phyloP scores from a whole-genome alignment of 2,113 vertebrate species.

The Loxodonta africana region DNA sequence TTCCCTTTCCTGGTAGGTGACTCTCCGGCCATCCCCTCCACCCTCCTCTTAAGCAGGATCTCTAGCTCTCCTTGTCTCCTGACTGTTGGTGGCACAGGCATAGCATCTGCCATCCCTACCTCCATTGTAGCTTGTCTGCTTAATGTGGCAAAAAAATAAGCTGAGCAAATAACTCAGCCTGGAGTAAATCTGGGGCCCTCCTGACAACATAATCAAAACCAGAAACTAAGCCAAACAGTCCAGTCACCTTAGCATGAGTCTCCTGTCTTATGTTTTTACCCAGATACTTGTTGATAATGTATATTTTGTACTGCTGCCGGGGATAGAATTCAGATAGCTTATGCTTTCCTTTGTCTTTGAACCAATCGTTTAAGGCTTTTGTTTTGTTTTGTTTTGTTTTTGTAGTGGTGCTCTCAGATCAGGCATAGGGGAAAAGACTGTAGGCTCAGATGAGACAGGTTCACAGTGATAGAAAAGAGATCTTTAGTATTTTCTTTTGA shows the following conservation, averaged over 20 bases:
- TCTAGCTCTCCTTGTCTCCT: background rate
- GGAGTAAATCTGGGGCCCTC: background rate
- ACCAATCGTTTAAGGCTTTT: background rate
- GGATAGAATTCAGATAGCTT: background rate
- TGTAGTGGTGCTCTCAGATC: background rate
- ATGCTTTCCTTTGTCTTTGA: background rate
- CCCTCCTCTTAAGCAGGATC: background rate
- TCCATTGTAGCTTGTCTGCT: background rate
- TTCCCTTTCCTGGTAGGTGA: background rate
- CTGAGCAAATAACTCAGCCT: background rate
- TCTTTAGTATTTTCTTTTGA: slow-evolving; percentile 5
- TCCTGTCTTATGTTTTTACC: background rate
- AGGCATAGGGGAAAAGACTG: background rate
- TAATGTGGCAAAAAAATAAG: background rate
- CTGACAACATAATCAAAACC: background rate
- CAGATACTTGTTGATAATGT: background rate
- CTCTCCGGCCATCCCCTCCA: background rate
- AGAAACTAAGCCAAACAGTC: background rate
- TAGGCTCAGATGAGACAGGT: background rate
- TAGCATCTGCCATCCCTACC: background rate
- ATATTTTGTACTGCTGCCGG: background rate
- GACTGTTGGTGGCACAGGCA: background rate
- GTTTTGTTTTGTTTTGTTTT: background rate
- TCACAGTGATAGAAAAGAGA: background rate
- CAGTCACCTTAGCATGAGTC: background rate